A percentile compares a stretch with the other conserved stretches of the same genome.
Conservation (phyloP, 2,797 vertebrate species). For the Typhlichthys eigenmanni region DNA sequence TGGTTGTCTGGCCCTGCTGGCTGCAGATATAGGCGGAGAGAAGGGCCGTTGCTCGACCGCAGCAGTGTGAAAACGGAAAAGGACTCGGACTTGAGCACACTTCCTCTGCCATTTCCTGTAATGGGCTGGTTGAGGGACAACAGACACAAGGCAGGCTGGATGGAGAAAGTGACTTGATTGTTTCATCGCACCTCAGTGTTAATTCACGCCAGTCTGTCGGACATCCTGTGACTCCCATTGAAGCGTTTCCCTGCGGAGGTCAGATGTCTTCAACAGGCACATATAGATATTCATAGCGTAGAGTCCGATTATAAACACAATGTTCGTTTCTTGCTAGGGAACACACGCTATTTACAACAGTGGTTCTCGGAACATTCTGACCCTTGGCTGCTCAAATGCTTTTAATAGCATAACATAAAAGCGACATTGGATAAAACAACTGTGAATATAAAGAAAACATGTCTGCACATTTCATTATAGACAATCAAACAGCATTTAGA, state of each 20-base stretch:
- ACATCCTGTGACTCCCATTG: constrained; percentile 8
- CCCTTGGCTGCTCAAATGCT: no score
- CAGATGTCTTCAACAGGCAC: constrained; percentile 10
- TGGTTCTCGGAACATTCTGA: constrained; percentile 6
- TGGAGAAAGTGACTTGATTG: constrained; percentile 27
- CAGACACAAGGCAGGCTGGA: constrained; percentile 18
- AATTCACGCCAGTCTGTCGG: constrained; percentile 1
- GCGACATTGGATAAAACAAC: no score
- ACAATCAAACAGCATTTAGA: no score
- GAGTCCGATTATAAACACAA: background rate
- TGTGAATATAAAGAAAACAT: no score
- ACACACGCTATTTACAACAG: background rate
- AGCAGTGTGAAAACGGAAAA: constrained; percentile 70
- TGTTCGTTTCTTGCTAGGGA: background rate
- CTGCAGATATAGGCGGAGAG: constrained; percentile 36
- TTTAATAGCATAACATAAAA: no score
- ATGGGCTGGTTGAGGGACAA: constrained; percentile 44
- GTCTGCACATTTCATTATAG: no score
- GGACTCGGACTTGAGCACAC: constrained; percentile 61
- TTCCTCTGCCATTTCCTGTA: constrained; percentile 78
- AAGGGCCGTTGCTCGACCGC: constrained; percentile 32
- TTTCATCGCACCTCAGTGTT: constrained; percentile 18
- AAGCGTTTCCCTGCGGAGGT: background rate
- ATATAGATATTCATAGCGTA: background rate
- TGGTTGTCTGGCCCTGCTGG: constrained; percentile 30